Evolutionary conservation across 2,113 vertebrate species (phyloP), one percentile per base, ranked within the genome.

Genomic region (Ascaphus truei): DNA sequence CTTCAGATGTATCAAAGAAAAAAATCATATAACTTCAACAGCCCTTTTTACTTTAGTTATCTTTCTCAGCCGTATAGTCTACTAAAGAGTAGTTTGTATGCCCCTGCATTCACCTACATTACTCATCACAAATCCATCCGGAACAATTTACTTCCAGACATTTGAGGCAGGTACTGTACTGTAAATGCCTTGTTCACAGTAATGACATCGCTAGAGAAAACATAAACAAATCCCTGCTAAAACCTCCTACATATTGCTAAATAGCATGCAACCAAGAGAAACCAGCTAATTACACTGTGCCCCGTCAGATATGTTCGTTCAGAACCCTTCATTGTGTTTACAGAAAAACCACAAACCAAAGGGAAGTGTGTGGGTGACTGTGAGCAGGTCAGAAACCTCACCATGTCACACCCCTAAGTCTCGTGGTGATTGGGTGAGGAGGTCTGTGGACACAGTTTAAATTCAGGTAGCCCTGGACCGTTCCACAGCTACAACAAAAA

Each of bases 361-460:
- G 62, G 89, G 88, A 90, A 91, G 86, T 82, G 80, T 82, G 80
- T 85, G 83, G 87, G 84, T 85, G 81, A 83, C 82, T 4, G 75
- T 86, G 85, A 87, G 85, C 76, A 74, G 85, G 75, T 76, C 33
- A 10, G 72, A 55, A 84, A 71, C 78, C 81, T 81, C 80, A 78
- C 86, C 86, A 89, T 81, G 77, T 85, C 83, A 83, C 80, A 79
- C 16, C 73, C 68, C 86, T 81, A 84, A 69, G 10, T 77, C 78
- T 64, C 39, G 1, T 7, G 0, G 62, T 27, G 81, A 85, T 84
- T 84, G 86, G 85, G 59, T 61, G 73, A 76, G 65, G 2, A 3
- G 6, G 34, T 56, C 51, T 74, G 62, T 69, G 43, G 73, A 73
- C 73, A 83, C 79, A 72, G 74, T 90, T 91, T 92, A 92, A 92